Evolutionary conservation across 1,140 invertebrate species (phyloP), one percentile per base, ranked within the genome.

Genomic region (Drosophila trapezifrons): DNA sequence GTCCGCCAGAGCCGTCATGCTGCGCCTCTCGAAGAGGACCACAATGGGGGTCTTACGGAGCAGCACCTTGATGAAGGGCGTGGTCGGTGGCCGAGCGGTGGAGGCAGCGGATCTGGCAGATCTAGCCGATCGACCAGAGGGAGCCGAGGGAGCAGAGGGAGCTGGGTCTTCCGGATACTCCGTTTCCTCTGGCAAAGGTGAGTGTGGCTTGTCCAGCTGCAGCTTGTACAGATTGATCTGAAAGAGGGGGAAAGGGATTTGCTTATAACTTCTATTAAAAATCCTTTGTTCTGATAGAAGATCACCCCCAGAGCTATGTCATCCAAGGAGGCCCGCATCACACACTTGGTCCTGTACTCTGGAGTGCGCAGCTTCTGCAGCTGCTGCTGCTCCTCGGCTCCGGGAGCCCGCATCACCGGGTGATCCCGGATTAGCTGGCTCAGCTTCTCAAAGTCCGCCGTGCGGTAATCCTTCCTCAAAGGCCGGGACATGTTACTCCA

Each of bases 41-140:
- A 93, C 83, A 0, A 95, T 95, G 37, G 94, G 93, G 0, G 95
- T 96, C 91, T 96, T 87, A 47, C 92, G 93, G 1, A 96, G 87
- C 2, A 92, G 92, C 6, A 96, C 91, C 56, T 93, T 94, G 42
- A 96, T 93, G 18, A 78, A 87, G 27, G 72, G 74, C 63, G 80
- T 87, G 22, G 63, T 37, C 0, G 67, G 17, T 0, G 42, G 35
- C 17, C 76, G 76, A 10, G 47, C 54, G 0, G 76, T 62, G 22
- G 73, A 72, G 17, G 57, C 29, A 15, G 29, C 51, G 4, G 51
- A 52, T 37, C 51, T 8, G n/a, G 7, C 29, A 20, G 49, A 52
- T 32, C 49, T 32, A 2, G 17, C 40, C 9, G 65, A 35, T n/a
- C 74, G 59, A 2, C 7, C n/a, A 0, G 54, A 29, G 9, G 52